Evolutionary conservation across 2,113 vertebrate genomes (phyloP).

Genomic region (Tursiops truncatus): DNA sequence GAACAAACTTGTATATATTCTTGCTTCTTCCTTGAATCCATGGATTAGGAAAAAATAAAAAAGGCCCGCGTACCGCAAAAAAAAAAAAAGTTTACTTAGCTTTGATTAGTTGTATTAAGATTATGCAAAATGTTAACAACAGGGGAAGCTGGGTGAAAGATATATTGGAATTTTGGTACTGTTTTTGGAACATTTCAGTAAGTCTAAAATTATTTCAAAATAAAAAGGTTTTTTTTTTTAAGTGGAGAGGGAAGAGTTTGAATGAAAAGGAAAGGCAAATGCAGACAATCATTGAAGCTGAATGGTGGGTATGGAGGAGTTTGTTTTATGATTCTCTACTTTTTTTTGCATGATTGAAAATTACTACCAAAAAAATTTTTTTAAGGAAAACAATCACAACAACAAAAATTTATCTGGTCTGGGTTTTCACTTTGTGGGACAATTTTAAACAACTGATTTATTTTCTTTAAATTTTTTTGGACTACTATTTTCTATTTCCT

Average conservation of each 20-base stretch:
- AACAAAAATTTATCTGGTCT: neutral
- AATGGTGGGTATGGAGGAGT: neutral
- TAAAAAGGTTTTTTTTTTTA: neutral
- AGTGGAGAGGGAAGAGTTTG: neutral
- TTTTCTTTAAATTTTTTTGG: neutral
- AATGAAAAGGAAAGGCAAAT: neutral
- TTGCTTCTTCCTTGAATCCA: neutral
- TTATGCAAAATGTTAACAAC: conserved; percentile 1
- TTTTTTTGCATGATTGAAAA: neutral
- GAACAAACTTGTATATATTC: neutral
- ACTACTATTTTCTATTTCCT: conserved; percentile 10
- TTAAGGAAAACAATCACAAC: neutral
- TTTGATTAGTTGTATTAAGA: neutral
- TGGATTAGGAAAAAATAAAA: neutral
- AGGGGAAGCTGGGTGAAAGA: neutral
- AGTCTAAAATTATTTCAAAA: conserved; percentile 12
- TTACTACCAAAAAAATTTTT: neutral
- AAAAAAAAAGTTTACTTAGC: neutral
- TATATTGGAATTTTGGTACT: neutral
- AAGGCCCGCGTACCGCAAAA: neutral
- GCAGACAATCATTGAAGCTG: neutral
- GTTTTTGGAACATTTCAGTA: neutral
- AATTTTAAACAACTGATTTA: neutral
- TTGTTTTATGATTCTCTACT: neutral
- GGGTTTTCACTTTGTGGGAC: neutral